These are phyloP conservation scores for Eucera pruinosa DNA, from an alignment of 2,888 invertebrate species.

Conservation along the genomic window DNA sequence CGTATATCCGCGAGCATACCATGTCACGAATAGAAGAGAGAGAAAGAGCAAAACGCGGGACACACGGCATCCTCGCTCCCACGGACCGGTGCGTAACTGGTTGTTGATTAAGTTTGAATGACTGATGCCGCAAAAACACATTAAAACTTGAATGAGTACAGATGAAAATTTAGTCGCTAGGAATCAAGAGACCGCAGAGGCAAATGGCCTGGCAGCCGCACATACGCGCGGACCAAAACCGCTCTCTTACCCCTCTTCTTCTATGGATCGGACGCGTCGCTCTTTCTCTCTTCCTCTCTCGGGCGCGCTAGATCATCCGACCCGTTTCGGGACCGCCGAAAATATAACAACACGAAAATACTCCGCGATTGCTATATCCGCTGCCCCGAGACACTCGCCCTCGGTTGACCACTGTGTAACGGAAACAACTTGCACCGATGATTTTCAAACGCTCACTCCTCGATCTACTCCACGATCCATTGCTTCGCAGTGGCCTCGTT, in stretches of 20 bases:
- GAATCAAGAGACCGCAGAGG: slow-evolving; percentile 84
- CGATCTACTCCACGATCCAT: slow-evolving; percentile 17
- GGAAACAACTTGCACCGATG: slow-evolving; percentile 67
- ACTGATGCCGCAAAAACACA: slow-evolving; percentile 84
- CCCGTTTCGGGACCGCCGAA: slow-evolving; percentile 71
- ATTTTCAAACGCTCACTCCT: slow-evolving; percentile 65
- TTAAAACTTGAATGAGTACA: slow-evolving; percentile 84
- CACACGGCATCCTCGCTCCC: too few relatives aligned
- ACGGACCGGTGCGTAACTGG: slow-evolving; percentile 74
- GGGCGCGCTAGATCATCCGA: slow-evolving; percentile 58
- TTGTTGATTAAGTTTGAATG: slow-evolving; percentile 84
- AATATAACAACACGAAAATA: slow-evolving; percentile 79
- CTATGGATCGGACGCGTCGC: slow-evolving; percentile 26
- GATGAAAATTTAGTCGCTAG: slow-evolving; percentile 83
- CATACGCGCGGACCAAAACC: slow-evolving; percentile 69
- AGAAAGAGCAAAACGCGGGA: too few relatives aligned
- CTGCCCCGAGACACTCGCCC: slow-evolving; percentile 65
- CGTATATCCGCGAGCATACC: too few relatives aligned
- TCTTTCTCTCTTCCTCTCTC: slow-evolving; percentile 27
- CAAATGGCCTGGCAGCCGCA: slow-evolving; percentile 82
- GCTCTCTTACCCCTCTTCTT: slow-evolving; percentile 44
- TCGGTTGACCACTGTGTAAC: slow-evolving; percentile 72
- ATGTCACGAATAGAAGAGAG: too few relatives aligned
- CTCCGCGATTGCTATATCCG: slow-evolving; percentile 74
- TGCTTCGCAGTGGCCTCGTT: neutral